phyloP scores from a whole-genome alignment of 2,797 vertebrate genomes.

The Manis crassicaudata region DNA sequence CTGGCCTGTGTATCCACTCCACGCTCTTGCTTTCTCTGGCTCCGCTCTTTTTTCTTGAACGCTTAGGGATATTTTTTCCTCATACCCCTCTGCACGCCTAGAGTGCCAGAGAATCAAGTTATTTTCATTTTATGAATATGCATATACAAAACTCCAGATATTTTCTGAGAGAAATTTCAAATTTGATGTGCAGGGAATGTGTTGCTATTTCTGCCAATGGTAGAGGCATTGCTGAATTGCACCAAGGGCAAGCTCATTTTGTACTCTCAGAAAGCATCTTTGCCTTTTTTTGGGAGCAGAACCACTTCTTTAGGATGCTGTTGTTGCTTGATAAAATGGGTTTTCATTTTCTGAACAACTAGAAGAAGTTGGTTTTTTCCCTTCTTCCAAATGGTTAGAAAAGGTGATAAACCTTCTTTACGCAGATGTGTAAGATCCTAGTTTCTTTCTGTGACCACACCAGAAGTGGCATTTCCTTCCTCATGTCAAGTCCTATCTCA shows the following conservation, averaged over 20 bases:
- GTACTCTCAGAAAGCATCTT: background rate
- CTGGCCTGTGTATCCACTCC: background rate
- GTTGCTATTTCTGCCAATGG: constrained; percentile 66
- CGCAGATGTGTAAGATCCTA: background rate
- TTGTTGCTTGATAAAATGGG: background rate
- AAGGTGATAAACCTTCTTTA: background rate
- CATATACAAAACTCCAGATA: constrained; percentile 63
- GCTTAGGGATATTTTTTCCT: background rate
- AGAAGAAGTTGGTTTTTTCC: background rate
- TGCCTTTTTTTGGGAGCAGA: background rate
- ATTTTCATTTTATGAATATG: constrained; percentile 78
- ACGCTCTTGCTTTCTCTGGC: background rate
- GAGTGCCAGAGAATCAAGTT: constrained; percentile 52
- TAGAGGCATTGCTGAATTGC: background rate
- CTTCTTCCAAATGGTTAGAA: background rate
- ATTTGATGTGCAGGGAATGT: constrained; percentile 51
- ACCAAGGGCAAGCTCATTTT: background rate
- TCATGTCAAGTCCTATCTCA: background rate
- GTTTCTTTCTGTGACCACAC: background rate
- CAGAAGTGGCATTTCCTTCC: background rate
- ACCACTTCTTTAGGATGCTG: background rate
- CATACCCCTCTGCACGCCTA: background rate
- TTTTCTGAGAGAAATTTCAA: constrained; percentile 64
- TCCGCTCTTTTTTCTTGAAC: background rate
- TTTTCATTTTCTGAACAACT: background rate